Percentiles rank a stretch among this genome's conserved stretches.
Evolutionary conservation across 2,797 vertebrate species (phyloP).

Genomic region (Oryzias dopingdopingensis): DNA sequence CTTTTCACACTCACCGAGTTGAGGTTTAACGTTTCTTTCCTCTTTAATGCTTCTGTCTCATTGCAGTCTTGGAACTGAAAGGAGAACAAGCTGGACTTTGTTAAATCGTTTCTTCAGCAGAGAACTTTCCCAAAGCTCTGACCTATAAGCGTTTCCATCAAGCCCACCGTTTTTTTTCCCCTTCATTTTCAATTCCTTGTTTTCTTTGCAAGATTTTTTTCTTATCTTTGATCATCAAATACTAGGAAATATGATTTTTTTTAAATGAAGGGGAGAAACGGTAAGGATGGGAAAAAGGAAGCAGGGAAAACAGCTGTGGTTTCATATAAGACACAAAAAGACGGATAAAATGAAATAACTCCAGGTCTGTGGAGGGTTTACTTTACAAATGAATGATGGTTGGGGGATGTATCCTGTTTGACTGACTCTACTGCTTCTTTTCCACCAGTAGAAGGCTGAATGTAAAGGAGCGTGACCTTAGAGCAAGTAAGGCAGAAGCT

Average conservation of each 20-base stretch:
- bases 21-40: constrained; percentile 8
- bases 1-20: not conserved
- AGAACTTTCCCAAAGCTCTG: constrained; percentile 50
- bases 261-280: not conserved
- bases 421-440: constrained; percentile 39
- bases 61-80: not conserved
- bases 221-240: not conserved
- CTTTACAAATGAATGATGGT: constrained; percentile 30
- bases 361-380: constrained; percentile 24
- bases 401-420: constrained; percentile 36
- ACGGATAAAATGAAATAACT: constrained; percentile 49
- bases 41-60: not conserved
- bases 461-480: constrained; percentile 9
- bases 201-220: not conserved
- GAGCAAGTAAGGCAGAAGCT: constrained; percentile 41
- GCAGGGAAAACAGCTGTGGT: constrained; percentile 16
- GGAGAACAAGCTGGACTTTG: constrained; percentile 17
- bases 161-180: not conserved
- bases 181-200: not conserved
- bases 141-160: constrained; percentile 46
- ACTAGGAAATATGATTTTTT: constrained; percentile 2
- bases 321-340: constrained; percentile 16
- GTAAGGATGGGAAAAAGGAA: not conserved
- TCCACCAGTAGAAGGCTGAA: constrained; percentile 47
- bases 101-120: constrained; percentile 30